These are phyloP conservation scores for Panulirus ornatus DNA, from an alignment of 1,140 invertebrate species.

Conservation along the genomic window DNA sequence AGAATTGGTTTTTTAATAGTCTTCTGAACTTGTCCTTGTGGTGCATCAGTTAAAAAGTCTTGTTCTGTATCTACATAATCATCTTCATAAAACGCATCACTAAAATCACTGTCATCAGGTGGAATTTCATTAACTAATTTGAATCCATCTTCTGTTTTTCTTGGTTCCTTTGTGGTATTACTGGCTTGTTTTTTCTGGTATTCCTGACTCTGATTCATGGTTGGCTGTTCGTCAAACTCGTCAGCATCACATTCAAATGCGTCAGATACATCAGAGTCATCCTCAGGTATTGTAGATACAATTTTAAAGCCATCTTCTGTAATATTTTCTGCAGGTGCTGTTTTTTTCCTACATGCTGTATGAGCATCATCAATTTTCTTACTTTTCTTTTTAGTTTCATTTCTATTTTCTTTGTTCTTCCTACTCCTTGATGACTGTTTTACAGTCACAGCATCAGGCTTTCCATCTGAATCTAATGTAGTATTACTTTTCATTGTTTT, in stretches of 20 bases:
- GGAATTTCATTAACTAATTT: slow-evolving; percentile 52
- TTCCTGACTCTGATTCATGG: neutral
- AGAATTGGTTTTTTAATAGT: slow-evolving; percentile 42
- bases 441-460: neutral
- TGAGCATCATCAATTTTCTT: neutral
- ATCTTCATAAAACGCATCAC: slow-evolving; percentile 57
- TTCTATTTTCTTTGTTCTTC: neutral
- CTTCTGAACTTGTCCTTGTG: neutral
- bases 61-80: slow-evolving; percentile 11
- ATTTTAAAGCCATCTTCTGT: slow-evolving; percentile 66
- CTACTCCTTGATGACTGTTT: neutral
- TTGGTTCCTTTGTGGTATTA: neutral
- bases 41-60: neutral
- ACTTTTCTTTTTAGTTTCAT: neutral
- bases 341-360: neutral
- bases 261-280: slow-evolving; percentile 68
- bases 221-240: neutral
- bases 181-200: neutral
- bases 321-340: neutral
- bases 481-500: neutral
- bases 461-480: neutral
- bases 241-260: slow-evolving; percentile 57
- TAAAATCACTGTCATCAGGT: slow-evolving; percentile 53
- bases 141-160: slow-evolving; percentile 56
- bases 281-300: slow-evolving; percentile 45